Base-by-base conservation (phyloP, 2,113 vertebrate species). In the Seriola aureovittata region DNA sequence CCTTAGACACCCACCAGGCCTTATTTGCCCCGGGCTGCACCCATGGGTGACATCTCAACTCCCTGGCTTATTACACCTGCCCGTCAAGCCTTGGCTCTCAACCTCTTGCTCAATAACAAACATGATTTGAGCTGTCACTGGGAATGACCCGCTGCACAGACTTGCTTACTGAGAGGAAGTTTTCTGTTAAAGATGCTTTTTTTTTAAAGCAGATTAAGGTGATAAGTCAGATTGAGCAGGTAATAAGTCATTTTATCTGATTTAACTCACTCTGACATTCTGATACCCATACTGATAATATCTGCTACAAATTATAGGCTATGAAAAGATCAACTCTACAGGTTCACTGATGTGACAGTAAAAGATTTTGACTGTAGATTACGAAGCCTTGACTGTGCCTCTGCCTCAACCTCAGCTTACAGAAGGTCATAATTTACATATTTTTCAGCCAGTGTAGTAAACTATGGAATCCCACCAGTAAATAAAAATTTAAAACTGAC, bases 1-100 rank as follows among this genome's bases (percentile, higher is more conserved):
- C 84, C 32, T 89, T 44, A 73, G 77, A 85, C 75, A 46, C 85
- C 90, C 64, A 50, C 82, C 68, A 46, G 78, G 87, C 70, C 82
- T 78, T 82, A 40, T 87, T 92, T 77, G 77, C 93, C 88, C 83
- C 0, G 13, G 90, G 93, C 93, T 81, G 86, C 77, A 72, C 92
- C 93, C 92, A 83, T 71, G 88, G 91, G 92, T 92, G 93, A 93
- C 93, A 91, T 93, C 91, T 91, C 80, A 90, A 85, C 93, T 92
- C 70, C 21, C 64, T 86, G 91, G 78, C 59, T 92, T 94, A 96
- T 95, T 94, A 94, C 91, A 92, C 92, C 93, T 93, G 94, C 89
- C 92, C 34, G 60, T 95, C 95, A 95, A 50, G 85, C 52, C 78
- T 40, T 4, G 5, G 48, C 67, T 85, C 82, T 87, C 78, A 83